A percentile compares a stretch with the other conserved stretches of the same genome.
Evolutionary conservation across 92 coral and sea anemone species (phyloP).

Genomic region (Nematostella vectensis): DNA sequence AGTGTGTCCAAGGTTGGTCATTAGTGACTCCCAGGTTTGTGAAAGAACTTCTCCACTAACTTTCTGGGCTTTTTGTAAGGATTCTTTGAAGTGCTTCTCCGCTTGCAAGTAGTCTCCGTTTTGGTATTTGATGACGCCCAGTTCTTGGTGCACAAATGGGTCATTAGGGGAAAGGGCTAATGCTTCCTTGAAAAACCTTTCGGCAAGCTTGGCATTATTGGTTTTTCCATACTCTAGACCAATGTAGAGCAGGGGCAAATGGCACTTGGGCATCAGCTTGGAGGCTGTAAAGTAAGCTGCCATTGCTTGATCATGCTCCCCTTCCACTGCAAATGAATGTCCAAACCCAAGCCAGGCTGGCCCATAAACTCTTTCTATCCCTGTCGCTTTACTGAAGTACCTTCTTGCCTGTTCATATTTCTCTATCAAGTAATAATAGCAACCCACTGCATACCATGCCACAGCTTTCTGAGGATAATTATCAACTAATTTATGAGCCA

Average conservation of each 20-base stretch:
- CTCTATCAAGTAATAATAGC: conserved; percentile 85
- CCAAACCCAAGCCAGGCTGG: conserved; percentile 99
- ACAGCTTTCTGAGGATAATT: conserved; percentile 95
- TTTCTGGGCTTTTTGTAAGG: conserved; percentile 78
- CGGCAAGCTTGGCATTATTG: conserved; percentile 88
- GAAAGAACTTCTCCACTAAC: conserved; percentile 73
- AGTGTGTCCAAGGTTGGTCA: conserved; percentile 91
- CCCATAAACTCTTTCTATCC: conserved; percentile 81
- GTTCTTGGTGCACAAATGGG: conserved; percentile 91
- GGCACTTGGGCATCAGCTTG: conserved; percentile 89
- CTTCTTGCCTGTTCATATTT: conserved; percentile 94
- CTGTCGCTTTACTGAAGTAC: conserved; percentile 89
- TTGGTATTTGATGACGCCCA: conserved; percentile 93
- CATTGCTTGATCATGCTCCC: conserved; percentile 99
- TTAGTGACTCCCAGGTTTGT: conserved; percentile 91
- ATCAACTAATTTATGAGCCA: conserved; percentile 93
- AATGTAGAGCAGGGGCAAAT: conserved; percentile 86
- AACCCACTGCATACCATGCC: conserved; percentile 99
- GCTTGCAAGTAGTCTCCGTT: conserved; percentile 77
- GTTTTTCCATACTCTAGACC: conserved; percentile 96
- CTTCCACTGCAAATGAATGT: conserved; percentile 97
- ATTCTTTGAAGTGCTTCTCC: conserved; percentile 82
- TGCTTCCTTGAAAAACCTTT: conserved; percentile 81
- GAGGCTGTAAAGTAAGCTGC: conserved; percentile 97
- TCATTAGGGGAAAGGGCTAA: conserved; percentile 82